Evolutionary conservation across 2,888 invertebrate genomes (phyloP), one percentile per base, ranked within the genome.

Genomic region (Oxystoma pomonae): DNA sequence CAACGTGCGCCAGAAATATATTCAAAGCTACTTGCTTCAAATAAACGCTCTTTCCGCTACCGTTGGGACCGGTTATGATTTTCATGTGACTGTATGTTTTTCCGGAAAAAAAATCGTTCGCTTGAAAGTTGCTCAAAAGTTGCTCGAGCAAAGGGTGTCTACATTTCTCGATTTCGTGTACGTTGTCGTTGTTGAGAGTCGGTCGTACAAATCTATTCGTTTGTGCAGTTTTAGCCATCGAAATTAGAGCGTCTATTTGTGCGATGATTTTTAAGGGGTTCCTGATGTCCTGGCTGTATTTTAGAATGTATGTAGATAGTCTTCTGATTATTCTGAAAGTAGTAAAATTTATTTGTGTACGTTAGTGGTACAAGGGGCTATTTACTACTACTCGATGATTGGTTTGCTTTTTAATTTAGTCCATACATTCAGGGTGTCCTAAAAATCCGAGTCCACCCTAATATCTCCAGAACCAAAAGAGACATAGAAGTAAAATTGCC

Each of bases 11-110:
- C 82, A 97, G 82, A 78, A 89, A 95, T 1, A 90, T 87, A 69
- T 94, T 87, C 60, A 95, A 76, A 16, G 90, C 90, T 2, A 83
- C 81, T 82, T 95, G 94, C 79, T 95, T 96, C 74, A 97, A 83
- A 78, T 92, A 97, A 21, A 96, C 87, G 65, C 93, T 96, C 80
- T 97, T 98, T 1, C 97, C 97, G 74, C 93, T 91, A 1, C 92
- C 89, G 79, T 96, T 97, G 0, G 96, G 93, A 0, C 68, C 96
- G 0, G 93, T 94, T 3, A 96, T 81, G 58, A 97, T 85, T 76
- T 91, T 91, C 20, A 96, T 84, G 12, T 82, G 79, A 16, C 85
- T 85, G 5, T 81, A 80, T 0, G 80, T 75, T 0, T 77, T 77
- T 3, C 86, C 85, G 61, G 90, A 90, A 63, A 79, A 75, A 5